Conservation (phyloP, 2,113 vertebrate species). For the Pongo abelii region DNA sequence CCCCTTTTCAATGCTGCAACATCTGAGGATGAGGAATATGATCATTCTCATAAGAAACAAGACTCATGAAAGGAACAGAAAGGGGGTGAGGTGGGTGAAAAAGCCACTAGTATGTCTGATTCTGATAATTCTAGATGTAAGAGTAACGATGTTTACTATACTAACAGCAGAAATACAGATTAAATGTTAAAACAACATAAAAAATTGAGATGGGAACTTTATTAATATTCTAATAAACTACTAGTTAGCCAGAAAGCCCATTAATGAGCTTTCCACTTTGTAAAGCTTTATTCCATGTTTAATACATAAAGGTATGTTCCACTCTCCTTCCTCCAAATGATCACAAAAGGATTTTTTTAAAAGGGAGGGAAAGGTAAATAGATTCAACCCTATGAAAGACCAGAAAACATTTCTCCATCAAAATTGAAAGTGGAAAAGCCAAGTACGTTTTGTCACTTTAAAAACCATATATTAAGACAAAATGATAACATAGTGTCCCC, state of each 20-base stretch:
- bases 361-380: background rate
- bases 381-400: background rate
- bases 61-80: background rate
- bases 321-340: background rate
- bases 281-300: background rate
- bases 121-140: background rate
- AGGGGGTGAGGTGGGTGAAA: background rate
- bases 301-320: background rate
- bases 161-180: constrained; percentile 3
- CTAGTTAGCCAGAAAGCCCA: background rate
- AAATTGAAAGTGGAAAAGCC: constrained; percentile 41
- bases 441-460: background rate
- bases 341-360: background rate
- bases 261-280: background rate
- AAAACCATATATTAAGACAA: constrained; percentile 7
- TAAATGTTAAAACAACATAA: constrained; percentile 34
- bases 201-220: background rate
- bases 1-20: background rate
- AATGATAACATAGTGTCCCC: background rate
- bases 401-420: constrained; percentile 1
- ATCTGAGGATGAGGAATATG: background rate
- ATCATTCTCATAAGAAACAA: background rate
- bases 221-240: constrained; percentile 23
- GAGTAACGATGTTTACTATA: background rate
- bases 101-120: background rate